These are phyloP conservation scores for Eulithis testata DNA, from an alignment of 2,888 invertebrate genomes.

Conservation along the genomic window DNA sequence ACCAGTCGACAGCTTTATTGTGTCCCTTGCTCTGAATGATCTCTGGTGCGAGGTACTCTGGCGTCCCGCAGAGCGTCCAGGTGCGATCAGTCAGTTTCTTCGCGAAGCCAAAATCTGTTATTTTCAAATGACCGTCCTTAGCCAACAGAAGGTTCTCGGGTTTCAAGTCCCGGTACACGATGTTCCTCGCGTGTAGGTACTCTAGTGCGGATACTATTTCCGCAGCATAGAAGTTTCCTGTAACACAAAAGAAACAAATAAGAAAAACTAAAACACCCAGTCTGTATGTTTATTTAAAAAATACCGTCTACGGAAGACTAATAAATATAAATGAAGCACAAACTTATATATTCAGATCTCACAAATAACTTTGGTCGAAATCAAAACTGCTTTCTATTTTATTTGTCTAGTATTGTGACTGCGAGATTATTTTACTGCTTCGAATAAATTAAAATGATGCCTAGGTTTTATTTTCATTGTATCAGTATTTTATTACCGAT, in stretches of 20 bases:
- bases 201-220: conserved; percentile 97
- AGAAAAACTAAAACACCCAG: background rate
- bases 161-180: conserved; percentile 95
- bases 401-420: conserved; percentile 5
- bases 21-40: conserved; percentile 99
- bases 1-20: conserved; percentile 99
- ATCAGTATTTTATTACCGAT: conserved; percentile 1
- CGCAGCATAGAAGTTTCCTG: conserved; percentile 95
- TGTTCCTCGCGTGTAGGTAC: conserved; percentile 95
- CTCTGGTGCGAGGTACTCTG: conserved; percentile 98
- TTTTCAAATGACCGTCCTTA: conserved; percentile 96
- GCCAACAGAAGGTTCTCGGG: conserved; percentile 97
- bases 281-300: background rate
- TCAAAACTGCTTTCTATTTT: conserved; percentile 25
- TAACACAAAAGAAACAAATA: conserved; percentile 31
- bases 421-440: conserved; percentile 6
- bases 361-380: conserved; percentile 3
- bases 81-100: conserved; percentile 97
- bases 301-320: background rate
- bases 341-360: background rate
- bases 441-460: conserved; percentile 23
- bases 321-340: background rate
- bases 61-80: conserved; percentile 98
- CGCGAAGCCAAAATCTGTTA: conserved; percentile 99
- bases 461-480: background rate